Evolutionary conservation across 2,113 vertebrate species (phyloP).

Genomic region (Pithys albifrons): DNA sequence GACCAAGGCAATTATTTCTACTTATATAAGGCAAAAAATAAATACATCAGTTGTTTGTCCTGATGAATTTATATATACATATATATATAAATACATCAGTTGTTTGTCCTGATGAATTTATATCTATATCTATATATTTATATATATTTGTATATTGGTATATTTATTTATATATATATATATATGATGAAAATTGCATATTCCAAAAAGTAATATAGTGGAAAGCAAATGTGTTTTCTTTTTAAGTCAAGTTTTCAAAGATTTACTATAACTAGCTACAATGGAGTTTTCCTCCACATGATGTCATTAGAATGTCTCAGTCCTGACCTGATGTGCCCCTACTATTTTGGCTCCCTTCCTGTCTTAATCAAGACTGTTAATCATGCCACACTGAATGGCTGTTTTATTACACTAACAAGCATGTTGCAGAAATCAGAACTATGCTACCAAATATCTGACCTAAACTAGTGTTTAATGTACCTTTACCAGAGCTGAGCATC

Average conservation of each 20-base stretch:
- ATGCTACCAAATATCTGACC: neutral
- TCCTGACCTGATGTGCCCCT: slow-evolving; percentile 22
- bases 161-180: too few species aligned
- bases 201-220: neutral
- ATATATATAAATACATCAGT: neutral
- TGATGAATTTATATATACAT: neutral
- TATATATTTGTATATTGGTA: too few species aligned
- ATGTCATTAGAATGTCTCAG: neutral
- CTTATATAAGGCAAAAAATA: neutral
- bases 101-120: neutral
- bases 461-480: neutral
- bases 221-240: neutral
- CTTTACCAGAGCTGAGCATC: neutral
- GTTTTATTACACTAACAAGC: neutral
- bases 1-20: neutral
- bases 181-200: neutral
- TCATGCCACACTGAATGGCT: neutral
- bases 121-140: too few species aligned
- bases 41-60: neutral
- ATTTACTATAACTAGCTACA: neutral
- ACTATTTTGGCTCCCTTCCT: slow-evolving; percentile 9
- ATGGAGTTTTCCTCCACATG: neutral
- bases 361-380: slow-evolving; percentile 30
- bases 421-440: neutral
- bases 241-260: neutral